Percentiles rank a stretch among this genome's conserved stretches.
These are phyloP conservation scores for Luffia ferchaultella DNA, from an alignment of 2,888 invertebrate genomes.

Conservation along the genomic window DNA sequence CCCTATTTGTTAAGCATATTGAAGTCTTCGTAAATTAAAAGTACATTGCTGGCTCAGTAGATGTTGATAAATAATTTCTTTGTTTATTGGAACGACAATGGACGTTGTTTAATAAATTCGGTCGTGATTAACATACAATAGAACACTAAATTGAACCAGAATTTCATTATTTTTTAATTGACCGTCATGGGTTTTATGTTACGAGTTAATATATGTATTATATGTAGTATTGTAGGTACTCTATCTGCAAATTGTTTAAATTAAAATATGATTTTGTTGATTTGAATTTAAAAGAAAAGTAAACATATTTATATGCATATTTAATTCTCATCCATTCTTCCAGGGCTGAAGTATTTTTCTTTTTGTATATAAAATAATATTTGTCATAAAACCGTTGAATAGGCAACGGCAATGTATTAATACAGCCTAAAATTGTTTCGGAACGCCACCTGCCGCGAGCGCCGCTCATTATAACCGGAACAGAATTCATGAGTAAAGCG, in stretches of 20 bases:
- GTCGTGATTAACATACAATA: background rate
- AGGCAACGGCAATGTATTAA: background rate
- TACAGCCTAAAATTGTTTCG: constrained; percentile 9
- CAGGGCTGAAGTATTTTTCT: too few species aligned
- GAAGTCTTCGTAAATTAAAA: background rate
- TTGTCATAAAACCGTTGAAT: background rate
- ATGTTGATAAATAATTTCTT: too few species aligned
- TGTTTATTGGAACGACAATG: too few species aligned
- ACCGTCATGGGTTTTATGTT: background rate
- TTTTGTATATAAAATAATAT: too few species aligned
- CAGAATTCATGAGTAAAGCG: constrained; percentile 37
- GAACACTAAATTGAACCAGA: too few species aligned
- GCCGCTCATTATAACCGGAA: constrained; percentile 43
- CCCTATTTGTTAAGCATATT: background rate
- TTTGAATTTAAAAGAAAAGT: too few species aligned
- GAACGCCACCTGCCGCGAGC: constrained; percentile 36
- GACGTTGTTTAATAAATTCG: too few species aligned
- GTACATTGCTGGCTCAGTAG: background rate
- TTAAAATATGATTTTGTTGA: too few species aligned
- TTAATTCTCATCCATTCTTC: too few species aligned
- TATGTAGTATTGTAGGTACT: too few species aligned
- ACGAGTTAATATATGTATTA: background rate
- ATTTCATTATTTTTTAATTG: background rate
- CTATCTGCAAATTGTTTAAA: too few species aligned
- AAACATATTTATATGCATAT: too few species aligned